phyloP scores from a whole-genome alignment of 2,888 invertebrate species.

The Folsomia candida region DNA sequence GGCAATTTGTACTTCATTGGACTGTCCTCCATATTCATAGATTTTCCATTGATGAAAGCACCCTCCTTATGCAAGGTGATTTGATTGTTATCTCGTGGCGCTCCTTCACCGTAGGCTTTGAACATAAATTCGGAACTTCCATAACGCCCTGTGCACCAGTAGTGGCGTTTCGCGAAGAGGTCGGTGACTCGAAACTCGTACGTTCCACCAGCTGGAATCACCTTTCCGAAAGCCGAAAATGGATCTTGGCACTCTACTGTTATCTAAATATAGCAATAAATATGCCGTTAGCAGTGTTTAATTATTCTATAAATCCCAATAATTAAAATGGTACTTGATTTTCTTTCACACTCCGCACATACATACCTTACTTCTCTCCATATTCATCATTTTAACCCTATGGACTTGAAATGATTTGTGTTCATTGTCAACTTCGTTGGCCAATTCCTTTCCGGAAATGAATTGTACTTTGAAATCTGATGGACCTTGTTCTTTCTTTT shows the following conservation, averaged over 20 bases:
- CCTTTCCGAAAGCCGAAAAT: constrained; percentile 43
- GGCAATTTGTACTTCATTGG: constrained; percentile 1
- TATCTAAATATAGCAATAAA: background rate
- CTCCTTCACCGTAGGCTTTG: constrained; percentile 48
- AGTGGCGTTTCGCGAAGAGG: constrained; percentile 46
- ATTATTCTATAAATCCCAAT: background rate
- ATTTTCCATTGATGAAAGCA: constrained; percentile 46
- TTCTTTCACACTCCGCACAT: background rate
- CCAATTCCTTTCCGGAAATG: constrained; percentile 46
- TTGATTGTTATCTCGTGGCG: constrained; percentile 46
- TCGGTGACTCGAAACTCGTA: constrained; percentile 46
- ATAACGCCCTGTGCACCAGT: constrained; percentile 43
- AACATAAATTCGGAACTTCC: constrained; percentile 37
- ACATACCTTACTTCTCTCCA: constrained; percentile 31
- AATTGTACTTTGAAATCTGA: constrained; percentile 45
- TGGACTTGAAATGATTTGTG: constrained; percentile 41
- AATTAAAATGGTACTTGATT: background rate
- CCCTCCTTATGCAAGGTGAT: constrained; percentile 40
- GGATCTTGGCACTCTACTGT: constrained; percentile 42
- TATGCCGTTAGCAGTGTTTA: background rate
- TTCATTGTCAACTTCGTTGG: constrained; percentile 38
- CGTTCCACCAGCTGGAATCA: constrained; percentile 34
- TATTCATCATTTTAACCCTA: constrained; percentile 40
- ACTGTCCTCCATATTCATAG: constrained; percentile 27
- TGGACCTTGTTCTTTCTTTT: background rate